Evolutionary conservation across 2,797 vertebrate species (phyloP), one percentile per base, ranked within the genome.

Genomic region (Spinus pinus): DNA sequence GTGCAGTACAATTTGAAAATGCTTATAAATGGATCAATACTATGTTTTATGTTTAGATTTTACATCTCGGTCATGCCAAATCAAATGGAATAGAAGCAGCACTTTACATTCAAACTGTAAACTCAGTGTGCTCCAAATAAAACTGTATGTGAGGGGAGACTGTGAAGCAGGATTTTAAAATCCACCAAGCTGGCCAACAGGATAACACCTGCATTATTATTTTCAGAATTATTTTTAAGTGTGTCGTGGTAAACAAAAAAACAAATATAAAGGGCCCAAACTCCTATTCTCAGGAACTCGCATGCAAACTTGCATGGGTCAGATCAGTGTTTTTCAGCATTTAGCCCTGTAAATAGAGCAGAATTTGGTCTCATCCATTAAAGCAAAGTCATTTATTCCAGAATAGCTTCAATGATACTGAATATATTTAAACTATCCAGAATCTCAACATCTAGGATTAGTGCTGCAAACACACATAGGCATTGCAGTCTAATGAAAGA

Each of bases 21-120:
- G 28, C 84, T 71, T 56, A 62, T 17, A 88, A 93, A 88, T 21
- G 23, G 58, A 79, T 69, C 56, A 51, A 77, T 67, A 57, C 42
- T 41, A 23, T 2, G 6, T 28, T 70, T 67, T 65, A 31, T 35
- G 53, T 62, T 74, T 67, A 62, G 72, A 83, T 80, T 86, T 93
- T 88, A 47, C 23, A 78, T 72, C 74, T 77, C 8, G 8, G 47
- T 77, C 54, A 78, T 41, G 84, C 28, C 65, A 66, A 94, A 74
- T 74, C 86, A 93, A 71, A 75, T 24, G 10, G 56, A 87, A 91
- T 28, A 89, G 53, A 82, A 90, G 46, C 62, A 85, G 47, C 37
- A 87, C 64, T 94, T 95, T 64, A 66, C 28, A 57, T 62, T 90
- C 78, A 70, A 65, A 88, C 80, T 81, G 66, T 81, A 90, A 91